Percentiles rank a stretch among this genome's conserved stretches.
phyloP scores from a whole-genome alignment of 2,888 invertebrate genomes.

The Myopa testacea region DNA sequence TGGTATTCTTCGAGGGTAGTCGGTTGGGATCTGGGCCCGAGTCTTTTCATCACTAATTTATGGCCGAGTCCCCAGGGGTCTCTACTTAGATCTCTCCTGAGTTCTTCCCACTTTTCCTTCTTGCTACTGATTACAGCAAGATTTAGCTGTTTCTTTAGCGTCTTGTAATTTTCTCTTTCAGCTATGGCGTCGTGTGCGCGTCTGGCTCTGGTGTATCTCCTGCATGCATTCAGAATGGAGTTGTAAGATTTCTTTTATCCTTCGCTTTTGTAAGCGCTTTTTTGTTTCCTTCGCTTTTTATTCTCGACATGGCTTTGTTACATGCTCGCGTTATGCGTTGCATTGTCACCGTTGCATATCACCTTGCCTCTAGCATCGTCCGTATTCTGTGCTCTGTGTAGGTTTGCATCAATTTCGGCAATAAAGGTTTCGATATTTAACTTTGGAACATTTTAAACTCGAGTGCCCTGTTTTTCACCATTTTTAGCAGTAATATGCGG shows the following conservation, averaged over 20 bases:
- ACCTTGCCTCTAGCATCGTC: no score
- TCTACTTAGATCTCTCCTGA: not conserved
- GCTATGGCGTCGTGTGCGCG: not conserved
- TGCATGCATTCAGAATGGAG: not conserved
- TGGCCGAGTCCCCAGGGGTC: conserved; percentile 10
- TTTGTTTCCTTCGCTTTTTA: not conserved
- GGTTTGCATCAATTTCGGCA: conserved; percentile 10
- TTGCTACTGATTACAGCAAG: not conserved
- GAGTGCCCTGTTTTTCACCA: no score
- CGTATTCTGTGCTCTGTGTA: conserved; percentile 24
- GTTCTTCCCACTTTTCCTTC: conserved; percentile 9
- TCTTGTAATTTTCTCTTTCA: not conserved
- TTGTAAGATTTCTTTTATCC: conserved; percentile 2
- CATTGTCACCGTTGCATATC: no score
- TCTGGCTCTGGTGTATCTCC: conserved; percentile 6
- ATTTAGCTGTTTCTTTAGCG: not conserved
- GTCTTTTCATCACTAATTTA: conserved; percentile 1
- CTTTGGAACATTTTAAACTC: conserved; percentile 33
- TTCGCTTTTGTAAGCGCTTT: conserved; percentile 9
- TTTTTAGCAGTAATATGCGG: no score
- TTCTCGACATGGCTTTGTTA: no score
- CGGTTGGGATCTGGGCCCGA: not conserved
- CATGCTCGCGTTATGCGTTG: no score
- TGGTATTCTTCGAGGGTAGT: not conserved
- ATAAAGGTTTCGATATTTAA: conserved; percentile 28